Conservation (phyloP, 2,797 vertebrate genomes). For the Loriculus beryllinus region DNA sequence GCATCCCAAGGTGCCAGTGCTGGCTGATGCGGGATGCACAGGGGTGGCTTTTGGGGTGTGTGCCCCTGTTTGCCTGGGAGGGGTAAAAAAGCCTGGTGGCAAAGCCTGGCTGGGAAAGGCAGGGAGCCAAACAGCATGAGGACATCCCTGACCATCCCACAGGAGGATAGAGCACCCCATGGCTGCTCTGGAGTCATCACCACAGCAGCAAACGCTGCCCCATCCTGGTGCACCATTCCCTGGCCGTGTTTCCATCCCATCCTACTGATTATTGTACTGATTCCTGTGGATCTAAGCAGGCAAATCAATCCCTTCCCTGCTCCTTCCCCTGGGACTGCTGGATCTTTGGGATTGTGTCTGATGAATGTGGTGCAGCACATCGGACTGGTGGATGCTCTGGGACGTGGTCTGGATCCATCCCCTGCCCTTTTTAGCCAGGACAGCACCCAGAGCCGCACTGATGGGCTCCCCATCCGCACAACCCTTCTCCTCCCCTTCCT, state of each 20-base stretch:
- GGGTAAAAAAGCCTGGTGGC: neutral
- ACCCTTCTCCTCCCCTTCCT: neutral
- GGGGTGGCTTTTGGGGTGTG: accelerated
- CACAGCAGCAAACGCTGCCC: neutral
- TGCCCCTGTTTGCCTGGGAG: neutral
- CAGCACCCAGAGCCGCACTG: neutral
- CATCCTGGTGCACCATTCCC: neutral
- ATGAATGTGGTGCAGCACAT: neutral
- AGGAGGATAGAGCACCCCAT: neutral
- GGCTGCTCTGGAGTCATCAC: neutral
- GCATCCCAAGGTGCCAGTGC: neutral
- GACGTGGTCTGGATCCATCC: accelerated
- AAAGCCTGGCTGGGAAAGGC: accelerated
- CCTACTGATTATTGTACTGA: neutral
- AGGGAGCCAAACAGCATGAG: neutral
- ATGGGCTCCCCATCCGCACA: neutral
- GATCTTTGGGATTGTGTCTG: neutral
- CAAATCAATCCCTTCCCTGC: neutral
- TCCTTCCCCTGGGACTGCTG: neutral
- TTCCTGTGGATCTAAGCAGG: neutral
- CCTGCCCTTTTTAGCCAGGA: neutral
- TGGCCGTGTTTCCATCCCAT: neutral
- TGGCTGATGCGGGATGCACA: accelerated
- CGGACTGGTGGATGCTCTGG: neutral
- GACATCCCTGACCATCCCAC: neutral